Conservation (phyloP, 2,797 vertebrate genomes). For the Hydrolagus colliei region DNA sequence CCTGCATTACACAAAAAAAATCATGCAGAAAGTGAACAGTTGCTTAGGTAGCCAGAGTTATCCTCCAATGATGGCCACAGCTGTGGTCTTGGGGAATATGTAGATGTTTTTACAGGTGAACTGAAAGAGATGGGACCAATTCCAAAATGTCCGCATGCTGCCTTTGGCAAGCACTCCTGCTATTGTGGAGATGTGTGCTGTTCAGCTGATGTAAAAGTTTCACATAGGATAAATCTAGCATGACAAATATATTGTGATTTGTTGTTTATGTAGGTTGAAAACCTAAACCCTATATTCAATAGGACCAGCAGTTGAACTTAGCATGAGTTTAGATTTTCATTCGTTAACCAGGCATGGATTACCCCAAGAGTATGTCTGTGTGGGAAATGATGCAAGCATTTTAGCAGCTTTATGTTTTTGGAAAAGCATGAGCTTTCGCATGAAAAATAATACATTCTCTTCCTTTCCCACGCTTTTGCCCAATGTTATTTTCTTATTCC, state of each 20-base stretch:
- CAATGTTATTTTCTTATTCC: slow-evolving; percentile 49
- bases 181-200: slow-evolving; percentile 71
- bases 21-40: background rate
- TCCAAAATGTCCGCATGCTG: slow-evolving; percentile 68
- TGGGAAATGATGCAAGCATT: slow-evolving; percentile 15
- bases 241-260: slow-evolving; percentile 51
- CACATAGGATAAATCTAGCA: slow-evolving; percentile 58
- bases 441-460: slow-evolving; percentile 47
- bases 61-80: slow-evolving; percentile 72
- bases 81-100: slow-evolving; percentile 68
- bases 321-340: background rate
- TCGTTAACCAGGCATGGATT: background rate
- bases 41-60: slow-evolving; percentile 54
- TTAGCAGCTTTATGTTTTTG: slow-evolving; percentile 40
- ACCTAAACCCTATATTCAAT: background rate
- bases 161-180: slow-evolving; percentile 70
- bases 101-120: slow-evolving; percentile 81
- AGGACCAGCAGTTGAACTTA: background rate
- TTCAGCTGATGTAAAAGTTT: slow-evolving; percentile 66
- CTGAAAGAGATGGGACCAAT: slow-evolving; percentile 68
- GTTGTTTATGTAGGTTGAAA: slow-evolving; percentile 21
- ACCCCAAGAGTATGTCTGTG: background rate
- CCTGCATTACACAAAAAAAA: background rate
- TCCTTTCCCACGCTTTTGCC: slow-evolving; percentile 48
- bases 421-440: slow-evolving; percentile 55